Conservation (phyloP, 2,888 invertebrate genomes). For the Ichneumoninae sp. region DNA sequence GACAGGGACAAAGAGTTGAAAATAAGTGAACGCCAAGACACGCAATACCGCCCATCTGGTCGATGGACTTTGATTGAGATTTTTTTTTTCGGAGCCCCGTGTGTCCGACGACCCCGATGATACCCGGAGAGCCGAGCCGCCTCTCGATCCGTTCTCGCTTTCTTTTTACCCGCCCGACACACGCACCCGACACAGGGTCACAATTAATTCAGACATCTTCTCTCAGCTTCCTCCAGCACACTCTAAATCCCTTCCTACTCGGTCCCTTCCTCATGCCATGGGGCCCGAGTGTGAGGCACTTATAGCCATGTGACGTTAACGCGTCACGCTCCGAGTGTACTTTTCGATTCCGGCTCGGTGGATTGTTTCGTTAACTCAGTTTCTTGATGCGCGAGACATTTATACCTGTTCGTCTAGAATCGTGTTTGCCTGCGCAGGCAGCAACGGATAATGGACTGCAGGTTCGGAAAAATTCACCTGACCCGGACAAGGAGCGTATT, state of each 20-base stretch:
- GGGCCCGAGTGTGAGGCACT: background rate
- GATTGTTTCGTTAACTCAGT: background rate
- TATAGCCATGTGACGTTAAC: background rate
- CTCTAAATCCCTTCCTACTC: background rate
- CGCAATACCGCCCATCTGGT: slow-evolving; percentile 75
- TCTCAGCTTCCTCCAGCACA: slow-evolving; percentile 57
- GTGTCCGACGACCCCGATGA: slow-evolving; percentile 58
- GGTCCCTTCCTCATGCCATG: background rate
- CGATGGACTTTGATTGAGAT: slow-evolving; percentile 77
- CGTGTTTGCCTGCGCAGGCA: slow-evolving; percentile 60
- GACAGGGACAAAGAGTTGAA: slow-evolving; percentile 9
- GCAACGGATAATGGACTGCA: slow-evolving; percentile 60
- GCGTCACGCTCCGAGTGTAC: background rate
- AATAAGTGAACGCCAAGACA: slow-evolving; percentile 34
- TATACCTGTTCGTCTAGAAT: slow-evolving; percentile 74
- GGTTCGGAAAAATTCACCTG: slow-evolving; percentile 81
- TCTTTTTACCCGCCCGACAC: slow-evolving; percentile 70
- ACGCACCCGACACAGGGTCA: slow-evolving; percentile 74
- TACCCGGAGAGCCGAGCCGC: slow-evolving; percentile 46
- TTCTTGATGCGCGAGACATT: background rate
- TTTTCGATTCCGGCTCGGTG: background rate
- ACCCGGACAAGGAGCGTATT: slow-evolving; percentile 79
- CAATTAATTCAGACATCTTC: slow-evolving; percentile 71
- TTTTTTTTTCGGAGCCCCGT: slow-evolving; percentile 53
- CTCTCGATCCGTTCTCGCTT: slow-evolving; percentile 5